Evolutionary conservation across 1,140 invertebrate genomes (phyloP).

Genomic region (Lordiphosa collinella): DNA sequence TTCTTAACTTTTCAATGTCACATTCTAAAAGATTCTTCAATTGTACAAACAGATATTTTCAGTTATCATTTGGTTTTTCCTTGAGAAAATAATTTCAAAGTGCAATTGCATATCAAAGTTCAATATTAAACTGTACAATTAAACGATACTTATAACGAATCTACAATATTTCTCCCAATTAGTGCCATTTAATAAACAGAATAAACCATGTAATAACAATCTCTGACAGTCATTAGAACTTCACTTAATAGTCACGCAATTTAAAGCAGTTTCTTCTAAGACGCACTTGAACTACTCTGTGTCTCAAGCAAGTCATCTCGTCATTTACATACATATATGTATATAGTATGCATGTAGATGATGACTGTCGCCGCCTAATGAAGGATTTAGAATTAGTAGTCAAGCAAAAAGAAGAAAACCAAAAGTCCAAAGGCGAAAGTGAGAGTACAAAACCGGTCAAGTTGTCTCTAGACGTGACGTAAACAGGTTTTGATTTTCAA

Average conservation of each 20-base stretch:
- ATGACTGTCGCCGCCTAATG: constrained; percentile 42
- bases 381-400: constrained; percentile 60
- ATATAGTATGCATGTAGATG: constrained; percentile 1
- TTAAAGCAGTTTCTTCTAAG: constrained; percentile 43
- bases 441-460: constrained; percentile 61
- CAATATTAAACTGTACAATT: too few relatives aligned
- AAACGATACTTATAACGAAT: too few relatives aligned
- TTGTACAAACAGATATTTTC: too few relatives aligned
- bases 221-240: constrained; percentile 34
- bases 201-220: constrained; percentile 6
- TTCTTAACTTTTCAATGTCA: too few relatives aligned
- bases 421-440: constrained; percentile 42
- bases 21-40: too few relatives aligned
- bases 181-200: too few relatives aligned
- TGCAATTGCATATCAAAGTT: too few relatives aligned
- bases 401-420: constrained; percentile 18
- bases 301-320: constrained; percentile 5
- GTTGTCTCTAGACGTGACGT: constrained; percentile 59
- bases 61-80: too few relatives aligned
- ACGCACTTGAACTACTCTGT: constrained; percentile 49
- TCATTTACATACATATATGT: neutral
- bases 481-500: constrained; percentile 53
- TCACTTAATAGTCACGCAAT: constrained; percentile 64
- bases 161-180: too few relatives aligned
- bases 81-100: too few relatives aligned